A percentile compares a stretch with the other conserved stretches of the same genome.
phyloP scores from a whole-genome alignment of 2,888 invertebrate species.

The Subacronicta megacephala region DNA sequence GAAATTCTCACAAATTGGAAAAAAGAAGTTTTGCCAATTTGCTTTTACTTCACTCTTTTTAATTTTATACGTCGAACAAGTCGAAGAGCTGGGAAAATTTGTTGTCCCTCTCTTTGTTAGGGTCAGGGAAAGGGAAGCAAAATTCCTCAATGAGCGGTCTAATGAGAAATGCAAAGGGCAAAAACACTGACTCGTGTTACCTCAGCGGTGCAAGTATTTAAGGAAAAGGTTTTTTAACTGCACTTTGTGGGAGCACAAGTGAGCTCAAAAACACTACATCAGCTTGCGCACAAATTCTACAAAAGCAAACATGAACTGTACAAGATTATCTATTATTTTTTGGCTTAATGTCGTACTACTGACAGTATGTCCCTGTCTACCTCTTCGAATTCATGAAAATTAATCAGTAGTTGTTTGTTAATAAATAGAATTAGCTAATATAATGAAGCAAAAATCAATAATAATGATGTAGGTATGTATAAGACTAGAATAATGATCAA shows the following conservation, averaged over 20 bases:
- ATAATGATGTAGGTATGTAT: too few relatives aligned
- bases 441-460: too few relatives aligned
- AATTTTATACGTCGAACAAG: conserved; percentile 41
- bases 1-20: conserved; percentile 49
- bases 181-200: conserved; percentile 52
- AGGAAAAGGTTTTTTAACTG: conserved; percentile 33
- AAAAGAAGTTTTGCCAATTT: conserved; percentile 53
- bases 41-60: conserved; percentile 49
- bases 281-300: too few relatives aligned
- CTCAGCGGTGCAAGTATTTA: conserved; percentile 25
- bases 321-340: too few relatives aligned
- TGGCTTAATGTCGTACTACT: too few relatives aligned
- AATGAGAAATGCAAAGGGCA: conserved; percentile 57
- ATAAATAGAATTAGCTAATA: too few relatives aligned
- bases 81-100: conserved; percentile 33
- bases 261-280: neutral
- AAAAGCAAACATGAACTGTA: too few relatives aligned
- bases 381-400: too few relatives aligned
- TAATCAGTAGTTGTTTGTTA: too few relatives aligned
- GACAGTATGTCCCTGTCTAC: too few relatives aligned
- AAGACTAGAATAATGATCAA: too few relatives aligned
- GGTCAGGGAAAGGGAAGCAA: conserved; percentile 33
- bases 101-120: conserved; percentile 18
- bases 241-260: conserved; percentile 16
- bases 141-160: conserved; percentile 53